Base-by-base conservation (phyloP, 2,797 vertebrate genomes). In the Pseudochirops corinnae region DNA sequence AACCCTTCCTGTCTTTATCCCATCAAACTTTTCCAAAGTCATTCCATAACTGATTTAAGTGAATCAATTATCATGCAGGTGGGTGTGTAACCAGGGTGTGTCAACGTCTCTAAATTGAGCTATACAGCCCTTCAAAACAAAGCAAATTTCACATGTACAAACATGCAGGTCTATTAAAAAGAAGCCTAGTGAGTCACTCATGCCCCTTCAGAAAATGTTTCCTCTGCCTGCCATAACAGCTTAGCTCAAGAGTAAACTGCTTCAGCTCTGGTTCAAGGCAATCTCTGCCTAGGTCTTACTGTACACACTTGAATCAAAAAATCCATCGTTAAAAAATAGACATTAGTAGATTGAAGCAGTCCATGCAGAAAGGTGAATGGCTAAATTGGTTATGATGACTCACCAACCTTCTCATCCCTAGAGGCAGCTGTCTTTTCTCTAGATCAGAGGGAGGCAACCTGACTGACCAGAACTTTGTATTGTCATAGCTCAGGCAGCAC, bases 71-170 rank as follows among this genome's bases (percentile, higher is more conserved):
- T 56, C 28, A 1, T 94, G 95, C 50, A 39, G 94, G 46, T 11
- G 74, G 56, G 55, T 10, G 10, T 55, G 92, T 7, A 16, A 1
- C 4, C 12, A 50, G 95, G 97, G 96, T 13, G 91, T 92, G 95
- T 93, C 24, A 4, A 53, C 28, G 1, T 33, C 12, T 91, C 52
- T 91, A n/a, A 0, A 60, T 16, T 93, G 95, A 94, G 58, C 18
- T 52, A 95, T 9, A 92, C 62, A 74, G 11, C 24, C 29, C 96
- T 93, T 93, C 96, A 33, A 97, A 96, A 95, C 95, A 96, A 93
- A 97, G 92, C 92, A 46, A 7, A 46, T 50, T 58, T 74, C 94
- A 91, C 95, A 93, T 91, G 97, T 56, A 96, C 46, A 93, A 98
- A 92, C 91, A 62, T 0, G 94, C 14, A 18, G 12, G 82, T 90